These are phyloP conservation scores for Axinella damicornis DNA, from an alignment of 37 sponge, comb jelly and placozoan genomes.

Conservation along the genomic window DNA sequence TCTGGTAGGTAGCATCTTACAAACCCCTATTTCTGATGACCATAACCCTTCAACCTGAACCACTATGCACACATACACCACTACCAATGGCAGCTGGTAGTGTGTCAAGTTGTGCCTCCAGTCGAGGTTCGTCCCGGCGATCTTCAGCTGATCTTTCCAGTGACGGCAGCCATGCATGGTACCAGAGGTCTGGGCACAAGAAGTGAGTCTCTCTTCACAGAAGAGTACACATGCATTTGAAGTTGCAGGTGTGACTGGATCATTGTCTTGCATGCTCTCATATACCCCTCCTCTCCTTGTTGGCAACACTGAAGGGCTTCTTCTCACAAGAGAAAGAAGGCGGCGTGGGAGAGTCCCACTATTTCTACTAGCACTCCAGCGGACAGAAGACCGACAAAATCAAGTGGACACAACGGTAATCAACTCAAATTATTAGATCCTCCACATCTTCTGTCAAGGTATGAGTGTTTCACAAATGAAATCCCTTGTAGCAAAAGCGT, in stretches of 20 bases:
- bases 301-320: neutral
- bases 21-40: too few species aligned
- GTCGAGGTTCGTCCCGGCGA: slow-evolving; percentile 39
- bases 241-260: too few species aligned
- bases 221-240: too few species aligned
- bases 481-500: too few species aligned
- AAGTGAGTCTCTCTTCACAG: neutral
- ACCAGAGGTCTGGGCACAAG: neutral
- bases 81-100: neutral
- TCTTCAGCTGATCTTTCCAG: slow-evolving; percentile 10
- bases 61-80: neutral
- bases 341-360: slow-evolving; percentile 9
- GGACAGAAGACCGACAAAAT: too few species aligned
- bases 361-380: too few species aligned
- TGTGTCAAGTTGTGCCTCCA: slow-evolving; percentile 5
- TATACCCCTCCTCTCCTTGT: neutral
- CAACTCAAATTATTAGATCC: too few species aligned
- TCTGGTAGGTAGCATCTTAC: too few species aligned
- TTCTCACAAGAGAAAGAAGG: neutral
- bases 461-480: too few species aligned
- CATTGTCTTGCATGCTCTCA: neutral
- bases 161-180: neutral
- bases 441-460: too few species aligned
- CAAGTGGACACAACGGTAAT: too few species aligned
- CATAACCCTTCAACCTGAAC: too few species aligned